These are phyloP conservation scores for Malacoraja senta DNA, from an alignment of 2,797 vertebrate species.

Conservation along the genomic window DNA sequence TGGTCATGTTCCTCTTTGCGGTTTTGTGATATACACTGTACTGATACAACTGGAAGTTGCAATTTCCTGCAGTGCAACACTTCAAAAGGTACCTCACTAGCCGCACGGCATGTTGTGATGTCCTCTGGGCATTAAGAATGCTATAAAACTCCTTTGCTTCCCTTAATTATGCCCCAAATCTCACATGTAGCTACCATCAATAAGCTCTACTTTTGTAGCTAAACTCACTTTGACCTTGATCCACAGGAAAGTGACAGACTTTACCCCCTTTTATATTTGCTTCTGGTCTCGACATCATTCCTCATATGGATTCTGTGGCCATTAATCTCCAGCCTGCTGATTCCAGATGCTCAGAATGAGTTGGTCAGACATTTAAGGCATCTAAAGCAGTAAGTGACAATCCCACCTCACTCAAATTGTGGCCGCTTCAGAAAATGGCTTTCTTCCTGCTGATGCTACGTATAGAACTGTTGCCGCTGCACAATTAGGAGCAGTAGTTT, in stretches of 20 bases:
- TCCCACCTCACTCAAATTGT: not conserved
- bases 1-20: not conserved
- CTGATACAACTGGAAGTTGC: not conserved
- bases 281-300: not conserved
- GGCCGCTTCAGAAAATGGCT: not conserved
- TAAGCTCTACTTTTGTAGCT: not conserved
- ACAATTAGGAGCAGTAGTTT: not conserved
- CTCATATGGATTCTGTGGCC: not conserved
- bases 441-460: not conserved
- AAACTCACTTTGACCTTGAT: not conserved
- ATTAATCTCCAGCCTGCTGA: not conserved
- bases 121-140: not conserved
- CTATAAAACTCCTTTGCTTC: not conserved
- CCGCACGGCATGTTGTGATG: not conserved
- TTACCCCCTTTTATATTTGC: not conserved
- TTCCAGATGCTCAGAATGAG: not conserved
- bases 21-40: not conserved
- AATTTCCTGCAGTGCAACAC: not conserved
- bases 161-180: not conserved
- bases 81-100: not conserved
- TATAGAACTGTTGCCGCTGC: not conserved
- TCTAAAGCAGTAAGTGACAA: not conserved
- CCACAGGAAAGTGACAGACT: not conserved
- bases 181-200: not conserved
- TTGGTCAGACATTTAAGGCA: not conserved